Conservation (phyloP, 2,797 vertebrate species). For the Chanos chanos region DNA sequence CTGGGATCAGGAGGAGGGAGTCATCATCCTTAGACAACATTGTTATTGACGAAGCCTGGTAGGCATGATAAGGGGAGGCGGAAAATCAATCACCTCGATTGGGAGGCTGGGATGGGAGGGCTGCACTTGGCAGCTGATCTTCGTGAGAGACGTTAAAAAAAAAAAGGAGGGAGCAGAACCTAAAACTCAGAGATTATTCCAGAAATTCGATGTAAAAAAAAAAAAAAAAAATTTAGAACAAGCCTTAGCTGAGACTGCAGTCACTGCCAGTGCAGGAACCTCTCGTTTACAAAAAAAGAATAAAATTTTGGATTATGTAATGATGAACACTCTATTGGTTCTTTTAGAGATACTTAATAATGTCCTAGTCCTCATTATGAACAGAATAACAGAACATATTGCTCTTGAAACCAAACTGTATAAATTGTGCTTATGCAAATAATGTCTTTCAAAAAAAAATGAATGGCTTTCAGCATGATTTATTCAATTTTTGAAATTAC, state of each 20-base stretch:
- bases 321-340: constrained; percentile 16
- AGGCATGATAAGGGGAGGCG: constrained; percentile 33
- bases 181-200: no score
- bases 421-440: constrained; percentile 45
- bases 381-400: constrained; percentile 11
- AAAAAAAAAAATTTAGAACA: no score
- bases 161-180: background rate
- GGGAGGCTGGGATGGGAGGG: background rate
- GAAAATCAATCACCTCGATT: constrained; percentile 37
- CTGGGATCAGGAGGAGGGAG: constrained; percentile 3
- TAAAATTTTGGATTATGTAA: background rate
- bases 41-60: constrained; percentile 35
- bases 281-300: no score
- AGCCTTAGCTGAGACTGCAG: no score
- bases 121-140: no score
- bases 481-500: constrained; percentile 32
- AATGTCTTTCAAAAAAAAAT: constrained; percentile 44
- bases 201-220: no score
- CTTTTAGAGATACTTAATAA: constrained; percentile 19
- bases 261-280: no score
- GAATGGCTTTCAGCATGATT: constrained; percentile 34
- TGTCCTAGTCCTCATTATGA: constrained; percentile 11
- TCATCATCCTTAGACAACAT: constrained; percentile 1
- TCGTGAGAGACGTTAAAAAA: background rate
- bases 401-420: constrained; percentile 36